Evolutionary conservation across 2,113 vertebrate genomes (phyloP).

Genomic region (Burhinus bistriatus): DNA sequence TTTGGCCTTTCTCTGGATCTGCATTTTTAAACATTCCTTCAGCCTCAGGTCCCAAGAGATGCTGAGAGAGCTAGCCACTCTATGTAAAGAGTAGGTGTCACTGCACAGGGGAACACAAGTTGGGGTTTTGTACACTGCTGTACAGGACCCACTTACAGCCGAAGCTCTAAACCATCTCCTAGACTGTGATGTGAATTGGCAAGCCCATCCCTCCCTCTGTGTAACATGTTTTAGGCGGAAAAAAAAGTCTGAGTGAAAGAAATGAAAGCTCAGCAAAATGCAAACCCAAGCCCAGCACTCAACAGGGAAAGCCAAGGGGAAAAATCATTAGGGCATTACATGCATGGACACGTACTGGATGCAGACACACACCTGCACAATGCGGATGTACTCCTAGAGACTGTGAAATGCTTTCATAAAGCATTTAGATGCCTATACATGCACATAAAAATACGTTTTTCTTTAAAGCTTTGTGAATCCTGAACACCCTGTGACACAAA

Average conservation of each 20-base stretch:
- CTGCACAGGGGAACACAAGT: background rate
- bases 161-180: background rate
- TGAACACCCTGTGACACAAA: background rate
- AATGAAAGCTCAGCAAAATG: constrained; percentile 59
- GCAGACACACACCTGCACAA: constrained; percentile 42
- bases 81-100: background rate
- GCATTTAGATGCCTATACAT: background rate
- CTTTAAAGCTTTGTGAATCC: background rate
- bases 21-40: background rate
- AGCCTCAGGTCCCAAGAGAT: background rate
- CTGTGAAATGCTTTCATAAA: background rate
- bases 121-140: background rate
- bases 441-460: background rate
- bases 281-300: background rate
- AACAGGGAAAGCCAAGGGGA: constrained; percentile 28
- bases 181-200: background rate
- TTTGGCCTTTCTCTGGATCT: background rate
- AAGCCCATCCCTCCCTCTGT: constrained; percentile 4
- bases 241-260: background rate
- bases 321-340: constrained; percentile 59
- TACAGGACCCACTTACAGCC: background rate
- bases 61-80: background rate
- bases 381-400: background rate
- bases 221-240: background rate
- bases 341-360: constrained; percentile 54